Evolutionary conservation across 2,888 invertebrate genomes (phyloP).

Genomic region (Drosophila melanocephala): DNA sequence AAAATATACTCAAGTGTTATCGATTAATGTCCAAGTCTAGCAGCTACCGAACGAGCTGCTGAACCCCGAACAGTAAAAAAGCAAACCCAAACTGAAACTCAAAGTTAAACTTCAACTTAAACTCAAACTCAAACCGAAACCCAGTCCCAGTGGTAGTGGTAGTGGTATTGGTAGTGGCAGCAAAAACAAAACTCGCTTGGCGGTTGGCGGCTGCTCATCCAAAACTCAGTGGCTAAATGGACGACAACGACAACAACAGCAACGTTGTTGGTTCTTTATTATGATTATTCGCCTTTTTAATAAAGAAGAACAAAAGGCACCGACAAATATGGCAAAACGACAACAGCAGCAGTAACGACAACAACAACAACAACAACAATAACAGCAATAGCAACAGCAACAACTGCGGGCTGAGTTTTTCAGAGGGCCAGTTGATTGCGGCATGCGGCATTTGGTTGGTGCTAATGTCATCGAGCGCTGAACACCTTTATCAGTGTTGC

Average conservation of each 20-base stretch:
- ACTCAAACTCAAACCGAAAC: slow-evolving; percentile 10
- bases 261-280: slow-evolving; percentile 78
- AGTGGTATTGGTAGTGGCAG: slow-evolving; percentile 14
- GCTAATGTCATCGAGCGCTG: slow-evolving; percentile 83
- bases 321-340: slow-evolving; percentile 82
- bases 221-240: slow-evolving; percentile 82
- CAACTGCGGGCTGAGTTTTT: slow-evolving; percentile 35
- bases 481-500: slow-evolving; percentile 83
- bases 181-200: slow-evolving; percentile 67
- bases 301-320: slow-evolving; percentile 81
- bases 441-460: slow-evolving; percentile 76
- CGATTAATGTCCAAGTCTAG: slow-evolving; percentile 86
- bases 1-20: slow-evolving; percentile 86
- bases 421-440: slow-evolving; percentile 59
- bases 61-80: slow-evolving; percentile 30
- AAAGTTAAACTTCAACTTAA: slow-evolving; percentile 19
- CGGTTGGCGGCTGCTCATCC: slow-evolving; percentile 77
- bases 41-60: slow-evolving; percentile 85
- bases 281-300: slow-evolving; percentile 80
- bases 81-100: slow-evolving; percentile 21
- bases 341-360: slow-evolving; percentile 45
- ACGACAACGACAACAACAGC: slow-evolving; percentile 67
- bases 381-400: slow-evolving; percentile 17
- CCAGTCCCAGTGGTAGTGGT: slow-evolving; percentile 5
- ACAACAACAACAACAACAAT: slow-evolving; percentile 29